Evolutionary conservation across 2,888 invertebrate species (phyloP).

Genomic region (Charanyca ferruginea): DNA sequence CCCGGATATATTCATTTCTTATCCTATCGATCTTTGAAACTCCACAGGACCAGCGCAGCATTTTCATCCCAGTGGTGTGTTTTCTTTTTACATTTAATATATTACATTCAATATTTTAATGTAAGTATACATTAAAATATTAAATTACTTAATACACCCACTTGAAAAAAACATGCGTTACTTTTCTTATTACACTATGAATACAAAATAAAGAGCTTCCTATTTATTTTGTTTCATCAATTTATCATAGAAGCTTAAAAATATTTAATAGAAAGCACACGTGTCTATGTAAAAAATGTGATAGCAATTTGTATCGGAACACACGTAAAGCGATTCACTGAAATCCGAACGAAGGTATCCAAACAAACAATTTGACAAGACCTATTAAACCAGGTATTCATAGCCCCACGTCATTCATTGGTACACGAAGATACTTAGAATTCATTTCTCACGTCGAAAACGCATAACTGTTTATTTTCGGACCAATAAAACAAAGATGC

Average conservation of each 20-base stretch:
- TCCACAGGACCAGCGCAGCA: no score
- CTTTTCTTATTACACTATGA: conserved; percentile 6
- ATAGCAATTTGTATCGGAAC: conserved; percentile 47
- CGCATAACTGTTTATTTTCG: conserved; percentile 74
- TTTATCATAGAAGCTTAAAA: conserved; percentile 42
- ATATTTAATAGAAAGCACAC: conserved; percentile 22
- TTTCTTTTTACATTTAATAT: no score
- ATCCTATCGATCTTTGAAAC: no score
- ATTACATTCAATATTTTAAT: no score
- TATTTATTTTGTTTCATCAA: conserved; percentile 38
- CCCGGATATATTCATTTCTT: no score
- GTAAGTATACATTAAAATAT: not conserved
- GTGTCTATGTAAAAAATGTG: conserved; percentile 41
- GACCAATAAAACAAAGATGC: conserved; percentile 81
- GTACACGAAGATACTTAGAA: conserved; percentile 61
- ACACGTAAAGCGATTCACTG: conserved; percentile 25
- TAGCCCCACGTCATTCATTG: conserved; percentile 62
- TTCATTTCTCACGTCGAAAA: conserved; percentile 68
- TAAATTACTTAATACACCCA: not conserved
- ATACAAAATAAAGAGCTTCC: conserved; percentile 44
- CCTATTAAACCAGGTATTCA: conserved; percentile 66
- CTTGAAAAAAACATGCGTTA: not conserved
- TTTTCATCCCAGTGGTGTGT: no score
- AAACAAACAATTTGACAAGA: conserved; percentile 61
- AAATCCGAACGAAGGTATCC: conserved; percentile 25